A percentile compares a stretch with the other conserved stretches of the same genome.
Evolutionary conservation across 2,113 vertebrate genomes (phyloP).

Genomic region (Cyanoliseus patagonus): DNA sequence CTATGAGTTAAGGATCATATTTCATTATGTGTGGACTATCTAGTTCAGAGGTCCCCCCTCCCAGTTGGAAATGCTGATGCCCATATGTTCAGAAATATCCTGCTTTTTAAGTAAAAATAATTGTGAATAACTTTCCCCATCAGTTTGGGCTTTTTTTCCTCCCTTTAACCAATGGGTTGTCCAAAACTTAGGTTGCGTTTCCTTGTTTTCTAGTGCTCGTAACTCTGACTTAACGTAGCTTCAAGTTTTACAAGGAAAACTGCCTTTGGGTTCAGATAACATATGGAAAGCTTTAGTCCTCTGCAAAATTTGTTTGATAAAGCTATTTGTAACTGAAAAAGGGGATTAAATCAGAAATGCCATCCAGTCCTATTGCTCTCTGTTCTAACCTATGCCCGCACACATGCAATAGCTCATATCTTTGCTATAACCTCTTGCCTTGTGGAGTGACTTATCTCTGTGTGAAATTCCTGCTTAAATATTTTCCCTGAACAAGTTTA

Average conservation of each 20-base stretch:
- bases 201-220: background rate
- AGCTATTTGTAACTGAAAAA: background rate
- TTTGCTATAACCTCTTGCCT: background rate
- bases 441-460: conserved; percentile 25
- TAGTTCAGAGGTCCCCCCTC: background rate
- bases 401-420: background rate
- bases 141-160: background rate
- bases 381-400: background rate
- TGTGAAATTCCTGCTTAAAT: conserved; percentile 44
- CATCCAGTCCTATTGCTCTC: background rate
- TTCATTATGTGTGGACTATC: conserved; percentile 8
- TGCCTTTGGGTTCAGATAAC: background rate
- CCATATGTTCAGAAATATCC: background rate
- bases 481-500: conserved; percentile 60
- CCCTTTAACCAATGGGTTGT: background rate
- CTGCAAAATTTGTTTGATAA: conserved; percentile 14
- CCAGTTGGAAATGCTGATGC: conserved; percentile 1
- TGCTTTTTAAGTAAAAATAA: conserved; percentile 1
- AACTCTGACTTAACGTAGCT: background rate
- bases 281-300: background rate
- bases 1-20: background rate
- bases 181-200: conserved; percentile 18
- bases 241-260: conserved; percentile 17
- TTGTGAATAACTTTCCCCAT: background rate
- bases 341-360: conserved; percentile 10